Base-by-base conservation (phyloP, 2,797 vertebrate species). In the Gastrophryne carolinensis region DNA sequence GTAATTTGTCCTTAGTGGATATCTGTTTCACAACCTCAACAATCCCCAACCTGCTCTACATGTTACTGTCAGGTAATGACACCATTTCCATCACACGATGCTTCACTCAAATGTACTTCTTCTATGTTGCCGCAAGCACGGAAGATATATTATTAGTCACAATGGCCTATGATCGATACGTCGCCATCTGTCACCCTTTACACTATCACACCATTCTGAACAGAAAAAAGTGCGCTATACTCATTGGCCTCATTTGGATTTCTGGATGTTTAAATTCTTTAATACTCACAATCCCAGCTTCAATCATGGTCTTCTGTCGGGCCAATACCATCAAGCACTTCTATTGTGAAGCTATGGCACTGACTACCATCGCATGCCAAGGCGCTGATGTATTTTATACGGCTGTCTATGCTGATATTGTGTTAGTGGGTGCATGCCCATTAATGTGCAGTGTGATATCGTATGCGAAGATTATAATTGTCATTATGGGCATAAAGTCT, bases 371-470 rank as follows among this genome's bases (percentile, higher is more conserved):
- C 10, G 44, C 56, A 15, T 75, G 73, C 32, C 8, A n/a, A 8
- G 44, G 49, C 1, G 17, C 13, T 41, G 13, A n/a, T 0, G 10
- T 37, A 4, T 80, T 82, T 32, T 66, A 84, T 15, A 68, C 53
- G 27, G 35, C 78, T 5, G 52, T 79, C 29, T 82, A 74, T 4
- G 27, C 71, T 5, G 78, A 78, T 0, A 71, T 75, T 6, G 6
- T 84, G 1, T 47, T 86, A 17, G 2, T 35, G 0, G 76, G 90
- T 2, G 62, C 92, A 1, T 82, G 79, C 1, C 86, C 90, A 4
- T 72, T 92, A n/a, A 37, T 60, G 0, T 65, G 83, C 2, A 82
- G 76, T 12, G 63, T 83, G 13, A 27, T 71, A 6, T 83, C 83
- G 34, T 83, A 85, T 0, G 24, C 71, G 8, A 54, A 54, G 44